Base-by-base conservation (phyloP, 2,113 vertebrate species). In the Carassius carassius region DNA sequence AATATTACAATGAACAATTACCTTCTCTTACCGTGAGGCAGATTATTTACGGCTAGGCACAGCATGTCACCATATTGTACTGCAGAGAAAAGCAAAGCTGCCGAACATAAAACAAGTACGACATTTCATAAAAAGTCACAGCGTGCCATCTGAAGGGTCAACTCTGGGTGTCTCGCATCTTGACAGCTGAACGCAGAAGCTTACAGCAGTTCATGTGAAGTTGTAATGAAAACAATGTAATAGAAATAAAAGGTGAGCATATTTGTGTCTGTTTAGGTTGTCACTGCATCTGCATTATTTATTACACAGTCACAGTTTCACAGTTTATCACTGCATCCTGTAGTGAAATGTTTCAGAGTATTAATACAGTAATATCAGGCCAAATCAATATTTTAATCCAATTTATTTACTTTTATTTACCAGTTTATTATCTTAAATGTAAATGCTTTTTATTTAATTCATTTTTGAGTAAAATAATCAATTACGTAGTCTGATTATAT, bases 1-100 rank as follows among this genome's bases (percentile, higher is more conserved):
- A 89, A 92, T 88, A 92, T 92, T 90, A 84, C 92, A 89, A 92
- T 88, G 91, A 94, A 93, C 92, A 92, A 91, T 92, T 93, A 92
- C 77, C 29, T 82, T 82, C 47, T 82, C 67, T 51, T 72, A 58
- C 80, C 49, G 49, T 35, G 51, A 82, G 80, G 67, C 65, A 82
- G 47, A 82, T 72, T 72, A 82, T 82, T 82, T 82, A 82, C 1
- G 49, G 47, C 67, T 41, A 54, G 25, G 29, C 49, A 37, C 65
- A 56, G 65, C 80, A 35, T 37, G 80, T 72, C 29, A 32, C 65
- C 80, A 56, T 32, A 56, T 51, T 51, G 80, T 72, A 54, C 25
- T 7, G 19, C 19, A 8, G 12, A 82, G 67, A 70, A 82, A n/a
- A 56, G 65, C 78, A 65, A 81, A 32, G 29, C 44, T 35, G 44